Evolutionary conservation across 2,113 vertebrate species (phyloP), one percentile per base, ranked within the genome.

Genomic region (Taurulus bubalis): DNA sequence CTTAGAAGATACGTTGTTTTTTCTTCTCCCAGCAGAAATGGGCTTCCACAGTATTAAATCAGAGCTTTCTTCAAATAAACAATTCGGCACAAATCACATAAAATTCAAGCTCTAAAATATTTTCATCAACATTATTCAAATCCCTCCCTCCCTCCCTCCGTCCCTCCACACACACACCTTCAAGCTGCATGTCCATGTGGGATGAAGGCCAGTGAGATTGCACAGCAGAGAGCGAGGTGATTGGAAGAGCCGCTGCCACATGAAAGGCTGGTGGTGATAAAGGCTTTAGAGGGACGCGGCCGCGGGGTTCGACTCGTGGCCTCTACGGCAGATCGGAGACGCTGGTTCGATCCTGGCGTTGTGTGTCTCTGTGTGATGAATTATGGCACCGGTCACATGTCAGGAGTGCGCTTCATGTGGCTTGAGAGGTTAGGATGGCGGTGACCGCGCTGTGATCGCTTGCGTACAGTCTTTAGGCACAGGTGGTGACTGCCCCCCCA

Each of bases 391-490:
- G 20, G 69, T 90, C 86, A 84, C 66, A 56, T 34, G 63, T 82
- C 77, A 82, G 78, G 75, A 82, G 85, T 83, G 88, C 84, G 63
- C 69, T 75, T 77, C 51, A 77, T 73, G 68, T 42, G 34, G 80
- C 79, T 90, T 84, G 4, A 20, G 85, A 73, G 82, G 58, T 72
- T 49, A 36, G 32, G 12, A 63, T 34, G 66, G 40, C 9, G 34
- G 72, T 62, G 80, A 73, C 62, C 74, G 6, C 22, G 58, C n/a
- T 58, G 45, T 12, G 60, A 77, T 32, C n/a, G 12, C 2, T 2
- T 24, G 66, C 58, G 59, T 80, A 92, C 91, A 91, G 92, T 91
- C 83, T 82, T 80, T 82, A 95, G 94, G 94, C 95, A 95, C 94
- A 82, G 64, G 75, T 30, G 91, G 91, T 71, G 80, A 79, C 55